Conservation (phyloP, 1,140 invertebrate species). For the Eriosoma lanigerum region DNA sequence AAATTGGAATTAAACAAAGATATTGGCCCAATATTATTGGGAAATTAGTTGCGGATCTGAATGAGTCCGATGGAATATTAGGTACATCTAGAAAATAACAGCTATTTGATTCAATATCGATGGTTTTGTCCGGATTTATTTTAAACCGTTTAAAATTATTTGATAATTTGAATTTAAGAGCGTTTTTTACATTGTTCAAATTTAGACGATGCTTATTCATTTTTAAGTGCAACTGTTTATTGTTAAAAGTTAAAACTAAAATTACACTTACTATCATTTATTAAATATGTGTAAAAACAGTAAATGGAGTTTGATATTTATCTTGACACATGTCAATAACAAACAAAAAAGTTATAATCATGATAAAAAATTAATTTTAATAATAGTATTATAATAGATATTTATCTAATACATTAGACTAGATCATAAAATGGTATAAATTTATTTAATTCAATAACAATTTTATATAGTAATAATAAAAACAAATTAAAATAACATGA, state of each 20-base stretch:
- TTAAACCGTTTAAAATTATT: slow-evolving; percentile 30
- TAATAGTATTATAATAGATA: not conserved
- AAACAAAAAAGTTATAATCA: not conserved
- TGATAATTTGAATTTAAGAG: not conserved
- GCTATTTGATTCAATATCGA: not conserved
- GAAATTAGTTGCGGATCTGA: slow-evolving; percentile 19
- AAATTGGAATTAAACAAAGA: slow-evolving; percentile 32
- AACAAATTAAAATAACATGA: too few relatives aligned
- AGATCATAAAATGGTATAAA: not conserved
- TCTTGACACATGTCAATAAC: not conserved
- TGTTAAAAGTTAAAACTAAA: not conserved
- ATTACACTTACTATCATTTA: not conserved
- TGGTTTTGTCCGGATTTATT: slow-evolving; percentile 1
- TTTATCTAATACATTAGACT: not conserved
- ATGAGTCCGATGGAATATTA: slow-evolving; percentile 11
- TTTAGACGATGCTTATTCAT: not conserved
- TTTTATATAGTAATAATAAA: too few relatives aligned
- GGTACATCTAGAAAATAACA: slow-evolving; percentile 28
- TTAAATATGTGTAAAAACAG: not conserved
- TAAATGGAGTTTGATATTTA: slow-evolving; percentile 15
- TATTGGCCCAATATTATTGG: slow-evolving; percentile 17
- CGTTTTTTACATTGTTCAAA: not conserved
- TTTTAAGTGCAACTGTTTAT: not conserved
- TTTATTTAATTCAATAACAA: too few relatives aligned
- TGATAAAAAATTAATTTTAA: not conserved